Percentiles rank a stretch among this genome's conserved stretches.
Evolutionary conservation across 1,140 invertebrate species (phyloP).

Genomic region (Microplitis demolitor): DNA sequence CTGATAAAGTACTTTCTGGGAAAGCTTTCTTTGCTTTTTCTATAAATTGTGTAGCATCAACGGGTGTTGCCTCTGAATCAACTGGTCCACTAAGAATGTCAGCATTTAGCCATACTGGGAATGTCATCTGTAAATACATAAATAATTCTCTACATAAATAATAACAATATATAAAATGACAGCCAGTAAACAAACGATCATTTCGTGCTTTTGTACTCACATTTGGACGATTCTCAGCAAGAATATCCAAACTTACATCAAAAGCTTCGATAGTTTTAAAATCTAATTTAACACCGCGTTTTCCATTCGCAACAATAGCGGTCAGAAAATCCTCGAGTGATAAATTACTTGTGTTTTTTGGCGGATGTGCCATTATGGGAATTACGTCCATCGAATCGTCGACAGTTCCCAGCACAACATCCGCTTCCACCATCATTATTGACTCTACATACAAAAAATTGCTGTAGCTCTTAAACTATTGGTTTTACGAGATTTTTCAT

Average conservation of each 20-base stretch:
- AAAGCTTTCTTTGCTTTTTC: conserved; percentile 63
- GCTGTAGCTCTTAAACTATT: background rate
- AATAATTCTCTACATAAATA: no score
- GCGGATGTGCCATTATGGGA: conserved; percentile 89
- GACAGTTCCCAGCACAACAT: conserved; percentile 75
- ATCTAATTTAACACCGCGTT: conserved; percentile 85
- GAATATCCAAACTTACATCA: conserved; percentile 66
- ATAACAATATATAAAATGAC: no score
- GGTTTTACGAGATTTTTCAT: no score
- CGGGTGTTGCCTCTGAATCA: conserved; percentile 64
- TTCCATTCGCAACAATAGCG: conserved; percentile 62
- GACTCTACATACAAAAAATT: conserved; percentile 59
- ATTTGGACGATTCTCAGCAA: conserved; percentile 57
- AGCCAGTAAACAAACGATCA: no score
- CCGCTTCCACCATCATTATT: conserved; percentile 86
- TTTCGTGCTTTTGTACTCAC: conserved; percentile 43
- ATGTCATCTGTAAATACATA: conserved; percentile 63
- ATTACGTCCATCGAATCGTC: conserved; percentile 46
- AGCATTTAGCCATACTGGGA: conserved; percentile 88
- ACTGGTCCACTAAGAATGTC: conserved; percentile 84
- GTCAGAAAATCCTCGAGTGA: conserved; percentile 75
- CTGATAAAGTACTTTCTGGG: conserved; percentile 73
- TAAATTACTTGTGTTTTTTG: conserved; percentile 73
- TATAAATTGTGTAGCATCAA: conserved; percentile 74
- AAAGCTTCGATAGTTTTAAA: conserved; percentile 85